Conservation (phyloP, 2,888 invertebrate species). For the Lepidocyrtinus sp. region DNA sequence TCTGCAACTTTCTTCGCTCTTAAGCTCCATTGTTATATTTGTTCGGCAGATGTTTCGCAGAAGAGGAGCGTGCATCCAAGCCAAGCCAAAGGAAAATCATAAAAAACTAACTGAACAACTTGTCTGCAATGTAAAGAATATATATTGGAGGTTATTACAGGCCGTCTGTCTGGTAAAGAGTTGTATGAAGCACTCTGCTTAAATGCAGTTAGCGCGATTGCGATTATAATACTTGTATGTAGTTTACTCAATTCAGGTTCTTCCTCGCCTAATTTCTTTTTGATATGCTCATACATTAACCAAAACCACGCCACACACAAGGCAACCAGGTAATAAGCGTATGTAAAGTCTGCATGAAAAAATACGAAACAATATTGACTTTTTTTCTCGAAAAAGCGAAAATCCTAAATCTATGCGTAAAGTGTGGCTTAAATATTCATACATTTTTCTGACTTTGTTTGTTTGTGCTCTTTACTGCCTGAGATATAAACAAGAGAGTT, state of each 20-base stretch:
- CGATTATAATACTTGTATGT: no score
- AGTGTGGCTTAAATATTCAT: not conserved
- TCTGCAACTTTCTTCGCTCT: constrained; percentile 14
- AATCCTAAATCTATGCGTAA: not conserved
- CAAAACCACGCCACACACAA: no score
- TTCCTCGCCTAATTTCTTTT: not conserved
- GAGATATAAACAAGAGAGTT: no score
- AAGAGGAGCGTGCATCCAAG: not conserved
- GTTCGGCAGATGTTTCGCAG: not conserved
- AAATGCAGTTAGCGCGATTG: no score
- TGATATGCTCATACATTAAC: no score
- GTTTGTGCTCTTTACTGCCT: not conserved
- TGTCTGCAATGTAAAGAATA: not conserved
- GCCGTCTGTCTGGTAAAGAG: not conserved
- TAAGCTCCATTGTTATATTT: constrained; percentile 1
- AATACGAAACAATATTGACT: not conserved
- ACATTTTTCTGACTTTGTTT: no score
- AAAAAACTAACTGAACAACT: no score
- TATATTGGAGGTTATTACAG: not conserved
- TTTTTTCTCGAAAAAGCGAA: not conserved
- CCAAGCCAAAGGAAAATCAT: no score
- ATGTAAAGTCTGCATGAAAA: no score
- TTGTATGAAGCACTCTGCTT: no score
- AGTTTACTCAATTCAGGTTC: not conserved
- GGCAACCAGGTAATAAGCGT: no score